Evolutionary conservation across 2,797 vertebrate species (phyloP).

Genomic region (Oreortyx pictus): DNA sequence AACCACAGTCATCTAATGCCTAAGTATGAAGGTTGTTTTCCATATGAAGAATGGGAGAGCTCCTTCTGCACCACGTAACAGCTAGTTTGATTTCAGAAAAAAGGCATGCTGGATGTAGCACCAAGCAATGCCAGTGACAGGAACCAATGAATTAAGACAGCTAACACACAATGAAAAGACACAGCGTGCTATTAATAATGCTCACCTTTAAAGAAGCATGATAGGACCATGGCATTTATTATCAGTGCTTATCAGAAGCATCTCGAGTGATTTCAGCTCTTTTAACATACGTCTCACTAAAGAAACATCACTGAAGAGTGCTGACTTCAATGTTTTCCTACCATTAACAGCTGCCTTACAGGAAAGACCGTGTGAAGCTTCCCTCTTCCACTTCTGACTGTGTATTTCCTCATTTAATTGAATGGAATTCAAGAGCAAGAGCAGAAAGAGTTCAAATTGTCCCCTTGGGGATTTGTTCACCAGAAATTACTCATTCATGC

Average conservation of each 20-base stretch:
- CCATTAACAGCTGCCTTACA: constrained; percentile 61
- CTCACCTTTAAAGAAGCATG: constrained; percentile 53
- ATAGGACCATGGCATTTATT: constrained; percentile 45
- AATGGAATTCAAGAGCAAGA: constrained; percentile 60
- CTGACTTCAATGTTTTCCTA: constrained; percentile 67
- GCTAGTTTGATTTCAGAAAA: constrained; percentile 14
- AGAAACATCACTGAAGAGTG: constrained; percentile 50
- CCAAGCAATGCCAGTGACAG: not conserved
- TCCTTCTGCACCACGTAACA: not conserved
- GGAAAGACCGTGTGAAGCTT: constrained; percentile 45
- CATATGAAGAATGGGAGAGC: not conserved
- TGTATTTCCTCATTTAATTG: constrained; percentile 54
- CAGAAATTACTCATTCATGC: constrained; percentile 56
- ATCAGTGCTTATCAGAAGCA: constrained; percentile 61
- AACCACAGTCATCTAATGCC: not conserved
- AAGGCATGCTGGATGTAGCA: not conserved
- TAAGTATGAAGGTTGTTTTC: not conserved
- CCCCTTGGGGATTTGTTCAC: constrained; percentile 38
- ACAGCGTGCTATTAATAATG: constrained; percentile 47
- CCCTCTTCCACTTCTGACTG: constrained; percentile 52
- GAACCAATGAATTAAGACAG: constrained; percentile 41
- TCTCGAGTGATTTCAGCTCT: constrained; percentile 63
- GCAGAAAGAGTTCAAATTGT: constrained; percentile 58
- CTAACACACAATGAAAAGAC: constrained; percentile 34
- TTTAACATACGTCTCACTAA: constrained; percentile 59